A percentile compares a stretch with the other conserved stretches of the same genome.
phyloP scores from a whole-genome alignment of 2,113 vertebrate genomes.

The Marmota flaviventris region DNA sequence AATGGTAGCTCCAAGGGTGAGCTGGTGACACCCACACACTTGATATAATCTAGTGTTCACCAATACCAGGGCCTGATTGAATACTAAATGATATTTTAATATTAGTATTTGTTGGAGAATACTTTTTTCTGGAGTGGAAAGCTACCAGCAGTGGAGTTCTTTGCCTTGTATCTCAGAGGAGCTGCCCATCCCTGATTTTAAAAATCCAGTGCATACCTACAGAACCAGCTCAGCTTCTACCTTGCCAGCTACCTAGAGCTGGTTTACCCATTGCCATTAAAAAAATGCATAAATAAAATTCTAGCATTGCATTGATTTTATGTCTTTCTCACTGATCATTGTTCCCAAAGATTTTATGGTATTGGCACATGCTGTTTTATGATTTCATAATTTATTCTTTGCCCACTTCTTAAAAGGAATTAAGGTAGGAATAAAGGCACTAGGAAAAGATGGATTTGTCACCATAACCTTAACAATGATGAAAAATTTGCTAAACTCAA shows the following conservation, averaged over 20 bases:
- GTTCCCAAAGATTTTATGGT: neutral
- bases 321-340: neutral
- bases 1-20: neutral
- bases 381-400: neutral
- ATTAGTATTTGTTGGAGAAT: neutral
- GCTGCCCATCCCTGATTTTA: neutral
- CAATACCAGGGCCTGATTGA: neutral
- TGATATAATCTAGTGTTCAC: neutral
- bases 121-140: slow-evolving; percentile 29
- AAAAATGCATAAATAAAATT: neutral
- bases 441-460: slow-evolving; percentile 9
- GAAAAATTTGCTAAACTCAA: slow-evolving; percentile 34
- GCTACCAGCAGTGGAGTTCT: neutral
- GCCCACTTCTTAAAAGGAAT: slow-evolving; percentile 13
- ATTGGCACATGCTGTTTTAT: neutral
- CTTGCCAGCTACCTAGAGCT: neutral
- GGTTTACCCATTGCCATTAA: neutral
- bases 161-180: neutral
- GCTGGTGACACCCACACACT: neutral
- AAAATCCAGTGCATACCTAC: neutral
- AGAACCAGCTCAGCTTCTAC: neutral
- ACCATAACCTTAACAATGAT: slow-evolving; percentile 15
- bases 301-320: neutral
- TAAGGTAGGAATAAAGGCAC: neutral
- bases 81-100: neutral